A percentile compares a stretch with the other conserved stretches of the same genome.
Evolutionary conservation across 1,140 invertebrate species (phyloP).

Genomic region (Tetramorium alpestre): DNA sequence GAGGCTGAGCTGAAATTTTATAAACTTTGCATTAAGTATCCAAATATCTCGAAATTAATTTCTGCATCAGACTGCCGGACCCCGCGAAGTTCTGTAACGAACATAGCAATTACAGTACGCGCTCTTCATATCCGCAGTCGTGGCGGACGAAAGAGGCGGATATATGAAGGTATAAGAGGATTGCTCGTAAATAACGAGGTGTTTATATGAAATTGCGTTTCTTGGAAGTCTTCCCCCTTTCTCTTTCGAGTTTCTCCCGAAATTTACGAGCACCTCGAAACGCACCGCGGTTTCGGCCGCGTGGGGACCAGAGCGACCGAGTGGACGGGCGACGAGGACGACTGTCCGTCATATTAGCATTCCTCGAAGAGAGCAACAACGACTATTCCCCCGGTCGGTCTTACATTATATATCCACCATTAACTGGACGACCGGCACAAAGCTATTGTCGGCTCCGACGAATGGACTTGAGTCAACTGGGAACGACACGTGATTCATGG

Average conservation of each 20-base stretch:
- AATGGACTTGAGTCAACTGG: slow-evolving; percentile 69
- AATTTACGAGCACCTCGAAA: slow-evolving; percentile 72
- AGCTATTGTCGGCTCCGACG: slow-evolving; percentile 67
- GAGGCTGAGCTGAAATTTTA: neutral
- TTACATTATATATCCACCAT: slow-evolving; percentile 67
- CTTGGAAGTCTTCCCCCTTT: slow-evolving; percentile 67
- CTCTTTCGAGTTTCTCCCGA: slow-evolving; percentile 64
- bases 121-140: neutral
- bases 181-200: slow-evolving; percentile 74
- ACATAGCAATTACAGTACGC: neutral
- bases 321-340: slow-evolving; percentile 23
- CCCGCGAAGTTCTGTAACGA: slow-evolving; percentile 24
- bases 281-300: slow-evolving; percentile 35
- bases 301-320: slow-evolving; percentile 16
- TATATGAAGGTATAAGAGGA: slow-evolving; percentile 51
- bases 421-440: slow-evolving; percentile 63
- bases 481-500: slow-evolving; percentile 66
- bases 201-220: slow-evolving; percentile 74
- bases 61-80: neutral
- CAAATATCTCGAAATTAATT: slow-evolving; percentile 6
- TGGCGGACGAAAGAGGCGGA: neutral
- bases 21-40: neutral
- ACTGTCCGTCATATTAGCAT: slow-evolving; percentile 69
- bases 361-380: slow-evolving; percentile 66
- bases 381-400: slow-evolving; percentile 55